A percentile compares a stretch with the other conserved stretches of the same genome.
Conservation (phyloP, 1,140 invertebrate genomes). For the Microplitis demolitor region DNA sequence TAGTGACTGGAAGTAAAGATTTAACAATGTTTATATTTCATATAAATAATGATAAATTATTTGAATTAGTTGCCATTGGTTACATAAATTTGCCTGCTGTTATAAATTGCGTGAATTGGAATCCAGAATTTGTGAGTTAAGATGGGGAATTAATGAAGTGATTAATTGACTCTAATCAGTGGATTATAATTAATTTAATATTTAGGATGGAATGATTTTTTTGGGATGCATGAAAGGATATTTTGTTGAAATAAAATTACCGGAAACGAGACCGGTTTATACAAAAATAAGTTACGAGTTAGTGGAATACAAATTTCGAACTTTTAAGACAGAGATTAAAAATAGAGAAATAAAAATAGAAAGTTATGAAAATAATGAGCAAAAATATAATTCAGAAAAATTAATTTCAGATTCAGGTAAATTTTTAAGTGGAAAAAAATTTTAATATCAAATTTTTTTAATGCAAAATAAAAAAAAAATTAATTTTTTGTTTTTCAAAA, state of each 20-base stretch:
- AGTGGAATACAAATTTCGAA: slow-evolving; percentile 47
- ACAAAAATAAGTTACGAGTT: slow-evolving; percentile 60
- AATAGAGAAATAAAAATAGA: slow-evolving; percentile 66
- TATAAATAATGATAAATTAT: slow-evolving; percentile 48
- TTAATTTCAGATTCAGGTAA: too few relatives aligned
- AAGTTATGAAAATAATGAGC: slow-evolving; percentile 42
- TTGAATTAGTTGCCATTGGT: slow-evolving; percentile 67
- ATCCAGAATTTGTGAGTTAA: slow-evolving; percentile 54
- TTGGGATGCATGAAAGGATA: slow-evolving; percentile 64
- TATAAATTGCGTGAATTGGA: slow-evolving; percentile 71
- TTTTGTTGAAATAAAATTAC: slow-evolving; percentile 63
- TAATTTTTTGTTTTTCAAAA: too few relatives aligned
- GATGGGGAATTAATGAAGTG: not conserved
- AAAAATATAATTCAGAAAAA: too few relatives aligned
- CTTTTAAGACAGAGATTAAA: slow-evolving; percentile 64
- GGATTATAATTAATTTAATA: slow-evolving; percentile 17
- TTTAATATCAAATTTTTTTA: too few relatives aligned
- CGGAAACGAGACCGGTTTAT: slow-evolving; percentile 52
- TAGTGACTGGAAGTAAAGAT: slow-evolving; percentile 71
- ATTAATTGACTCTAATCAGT: not conserved
- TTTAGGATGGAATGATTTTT: slow-evolving; percentile 55
- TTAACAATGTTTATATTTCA: slow-evolving; percentile 70
- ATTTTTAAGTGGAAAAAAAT: too few relatives aligned
- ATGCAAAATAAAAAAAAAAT: too few relatives aligned
- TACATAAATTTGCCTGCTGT: slow-evolving; percentile 67